Evolutionary conservation across 2,113 vertebrate species (phyloP).

Genomic region (Galbula dea): DNA sequence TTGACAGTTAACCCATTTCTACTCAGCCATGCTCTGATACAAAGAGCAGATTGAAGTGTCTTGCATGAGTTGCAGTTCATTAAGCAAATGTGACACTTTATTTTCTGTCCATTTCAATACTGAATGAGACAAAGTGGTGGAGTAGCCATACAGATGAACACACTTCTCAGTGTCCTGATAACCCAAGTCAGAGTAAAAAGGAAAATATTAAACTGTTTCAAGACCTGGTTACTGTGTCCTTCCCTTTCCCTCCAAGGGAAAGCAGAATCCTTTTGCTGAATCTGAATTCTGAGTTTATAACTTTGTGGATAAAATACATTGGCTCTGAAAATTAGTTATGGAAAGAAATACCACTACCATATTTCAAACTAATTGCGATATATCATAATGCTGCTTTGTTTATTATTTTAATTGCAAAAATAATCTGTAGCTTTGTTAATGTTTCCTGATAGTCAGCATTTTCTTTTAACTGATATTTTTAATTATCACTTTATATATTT

Average conservation of each 20-base stretch:
- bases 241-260: neutral
- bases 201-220: constrained; percentile 9
- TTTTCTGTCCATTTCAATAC: constrained; percentile 66
- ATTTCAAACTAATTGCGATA: neutral
- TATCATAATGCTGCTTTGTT: neutral
- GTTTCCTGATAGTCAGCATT: constrained; percentile 7
- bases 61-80: constrained; percentile 69
- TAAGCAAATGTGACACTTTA: constrained; percentile 74
- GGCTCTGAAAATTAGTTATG: constrained; percentile 30
- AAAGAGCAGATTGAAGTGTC: constrained; percentile 67
- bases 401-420: constrained; percentile 10
- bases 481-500: neutral
- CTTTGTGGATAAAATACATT: neutral
- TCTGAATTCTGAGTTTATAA: neutral
- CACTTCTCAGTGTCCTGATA: neutral
- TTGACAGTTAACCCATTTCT: constrained; percentile 69
- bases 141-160: constrained; percentile 62
- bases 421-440: neutral
- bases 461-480: neutral
- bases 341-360: neutral
- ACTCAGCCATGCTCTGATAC: constrained; percentile 50
- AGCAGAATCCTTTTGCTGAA: neutral
- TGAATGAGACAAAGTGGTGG: constrained; percentile 47
- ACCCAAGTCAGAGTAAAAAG: neutral
- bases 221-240: neutral